Base-by-base conservation (phyloP, 2,888 invertebrate species). In the Notodonta ziczac region DNA sequence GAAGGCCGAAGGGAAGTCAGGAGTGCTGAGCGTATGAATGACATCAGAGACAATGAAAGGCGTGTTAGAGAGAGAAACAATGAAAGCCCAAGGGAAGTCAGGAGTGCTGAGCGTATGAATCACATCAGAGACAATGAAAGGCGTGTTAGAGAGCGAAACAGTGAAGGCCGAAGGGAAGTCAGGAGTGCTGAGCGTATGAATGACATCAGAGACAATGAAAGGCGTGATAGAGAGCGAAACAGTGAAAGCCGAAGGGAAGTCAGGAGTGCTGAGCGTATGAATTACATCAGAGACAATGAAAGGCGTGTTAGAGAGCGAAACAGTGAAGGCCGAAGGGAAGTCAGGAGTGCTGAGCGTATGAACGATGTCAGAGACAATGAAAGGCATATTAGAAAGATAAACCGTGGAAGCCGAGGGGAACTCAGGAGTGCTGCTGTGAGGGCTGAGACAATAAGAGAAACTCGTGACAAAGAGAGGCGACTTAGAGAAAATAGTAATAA, bases 401-500 rank as follows among this genome's bases (percentile, higher is more conserved):
- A 39, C 44, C 12, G 16, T 44, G 56, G 13, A 55, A 40, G 14
- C 32, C 24, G 4, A 55, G 39, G 56, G 32, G 52, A 52, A 52
- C 35, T 32, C 32, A 62, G 56, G 51, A 62, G 58, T 39, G 51
- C 52, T 16, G 40, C 50, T 42, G 57, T 40, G 12, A 42, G 42
- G 12, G 42, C 10, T 42, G 12, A 42, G 9, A 35, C 35, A 32
- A 54, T 16, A 35, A 57, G 50, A 12, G 61, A 61, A 14, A 57
- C 14, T 55, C 54, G 39, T 12, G 16, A 57, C 5, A 48, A 50
- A 32, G 44, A 53, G n/a, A 59, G 39, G 16, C 5, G 14, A 14
- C 9, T n/a, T 54, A n/a, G 39, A 12, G 39, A 39, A 54, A 12
- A 32, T 5, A 54, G 39, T 5, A 35, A n/a, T 8, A 14, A 54